These are phyloP conservation scores for Solea senegalensis DNA, from an alignment of 2,113 vertebrate species.

Conservation along the genomic window DNA sequence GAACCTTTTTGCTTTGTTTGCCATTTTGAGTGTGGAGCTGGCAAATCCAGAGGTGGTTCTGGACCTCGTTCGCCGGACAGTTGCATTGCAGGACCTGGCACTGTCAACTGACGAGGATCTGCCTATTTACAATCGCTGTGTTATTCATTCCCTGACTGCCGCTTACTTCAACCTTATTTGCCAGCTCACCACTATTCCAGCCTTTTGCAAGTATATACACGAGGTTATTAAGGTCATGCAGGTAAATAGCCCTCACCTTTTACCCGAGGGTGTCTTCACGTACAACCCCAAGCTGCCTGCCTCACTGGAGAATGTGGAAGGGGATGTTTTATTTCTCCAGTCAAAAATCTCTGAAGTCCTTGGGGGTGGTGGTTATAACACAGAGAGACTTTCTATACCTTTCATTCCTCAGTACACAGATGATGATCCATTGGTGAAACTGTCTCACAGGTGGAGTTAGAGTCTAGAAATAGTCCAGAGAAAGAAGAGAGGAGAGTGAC, in stretches of 20 bases:
- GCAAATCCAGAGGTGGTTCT: conserved; percentile 95
- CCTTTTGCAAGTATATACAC: conserved; percentile 95
- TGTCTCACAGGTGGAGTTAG: conserved; percentile 94
- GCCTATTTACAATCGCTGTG: conserved; percentile 89
- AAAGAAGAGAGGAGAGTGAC: conserved; percentile 95
- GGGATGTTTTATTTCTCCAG: conserved; percentile 89
- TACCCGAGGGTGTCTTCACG: conserved; percentile 91
- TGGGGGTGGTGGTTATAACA: conserved; percentile 93
- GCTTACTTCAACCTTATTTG: conserved; percentile 97
- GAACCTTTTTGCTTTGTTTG: conserved; percentile 87
- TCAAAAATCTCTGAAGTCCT: conserved; percentile 94
- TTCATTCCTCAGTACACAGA: conserved; percentile 93
- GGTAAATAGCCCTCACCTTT: conserved; percentile 87
- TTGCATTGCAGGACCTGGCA: conserved; percentile 93
- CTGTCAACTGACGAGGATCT: conserved; percentile 88
- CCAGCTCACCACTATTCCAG: conserved; percentile 92
- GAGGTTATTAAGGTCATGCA: conserved; percentile 94
- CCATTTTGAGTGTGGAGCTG: conserved; percentile 91
- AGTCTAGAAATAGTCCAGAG: conserved; percentile 94
- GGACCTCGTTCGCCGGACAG: conserved; percentile 92
- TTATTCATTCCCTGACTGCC: conserved; percentile 88
- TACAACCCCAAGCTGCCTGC: conserved; percentile 85
- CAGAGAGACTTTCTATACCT: conserved; percentile 88
- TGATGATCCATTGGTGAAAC: conserved; percentile 96
- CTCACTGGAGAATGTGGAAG: conserved; percentile 83